A percentile compares a stretch with the other conserved stretches of the same genome.
These are phyloP conservation scores for Scytalopus superciliaris DNA, from an alignment of 2,113 vertebrate genomes.

Conservation along the genomic window DNA sequence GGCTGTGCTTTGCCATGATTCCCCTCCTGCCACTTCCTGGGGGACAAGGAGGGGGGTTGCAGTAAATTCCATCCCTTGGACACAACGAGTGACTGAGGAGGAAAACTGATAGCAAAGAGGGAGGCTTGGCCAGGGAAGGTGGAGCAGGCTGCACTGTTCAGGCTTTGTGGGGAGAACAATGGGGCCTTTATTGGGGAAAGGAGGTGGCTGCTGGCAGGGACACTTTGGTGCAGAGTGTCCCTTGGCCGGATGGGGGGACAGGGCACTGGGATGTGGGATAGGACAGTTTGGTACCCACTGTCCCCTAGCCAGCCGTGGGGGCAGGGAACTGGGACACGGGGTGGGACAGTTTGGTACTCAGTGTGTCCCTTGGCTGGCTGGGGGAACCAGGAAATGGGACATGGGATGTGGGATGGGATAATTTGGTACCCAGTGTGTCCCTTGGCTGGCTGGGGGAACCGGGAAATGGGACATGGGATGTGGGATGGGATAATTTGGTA, in stretches of 20 bases:
- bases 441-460: not conserved
- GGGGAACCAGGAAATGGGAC: not conserved
- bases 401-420: not conserved
- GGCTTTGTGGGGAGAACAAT: slow-evolving; percentile 50
- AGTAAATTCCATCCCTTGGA: not conserved
- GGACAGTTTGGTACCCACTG: not conserved
- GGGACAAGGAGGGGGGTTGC: not conserved
- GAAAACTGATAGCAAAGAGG: not conserved
- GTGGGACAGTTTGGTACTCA: not conserved
- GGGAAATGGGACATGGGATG: not conserved
- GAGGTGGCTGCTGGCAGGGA: not conserved
- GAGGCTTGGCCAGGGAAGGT: slow-evolving; percentile 31
- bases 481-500: not conserved
- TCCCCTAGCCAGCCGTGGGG: not conserved
- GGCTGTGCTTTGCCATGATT: not conserved
- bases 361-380: not conserved
- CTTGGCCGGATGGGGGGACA: not conserved
- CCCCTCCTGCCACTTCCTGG: not conserved
- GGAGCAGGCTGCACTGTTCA: slow-evolving; percentile 37
- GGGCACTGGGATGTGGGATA: not conserved
- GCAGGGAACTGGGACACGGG: not conserved
- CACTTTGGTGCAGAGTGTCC: not conserved
- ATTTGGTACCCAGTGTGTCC: not conserved
- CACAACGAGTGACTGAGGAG: not conserved
- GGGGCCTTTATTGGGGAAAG: slow-evolving; percentile 34